A percentile compares a stretch with the other conserved stretches of the same genome.
Evolutionary conservation across 1,140 invertebrate species (phyloP).

Genomic region (Coenobita brevimanus): DNA sequence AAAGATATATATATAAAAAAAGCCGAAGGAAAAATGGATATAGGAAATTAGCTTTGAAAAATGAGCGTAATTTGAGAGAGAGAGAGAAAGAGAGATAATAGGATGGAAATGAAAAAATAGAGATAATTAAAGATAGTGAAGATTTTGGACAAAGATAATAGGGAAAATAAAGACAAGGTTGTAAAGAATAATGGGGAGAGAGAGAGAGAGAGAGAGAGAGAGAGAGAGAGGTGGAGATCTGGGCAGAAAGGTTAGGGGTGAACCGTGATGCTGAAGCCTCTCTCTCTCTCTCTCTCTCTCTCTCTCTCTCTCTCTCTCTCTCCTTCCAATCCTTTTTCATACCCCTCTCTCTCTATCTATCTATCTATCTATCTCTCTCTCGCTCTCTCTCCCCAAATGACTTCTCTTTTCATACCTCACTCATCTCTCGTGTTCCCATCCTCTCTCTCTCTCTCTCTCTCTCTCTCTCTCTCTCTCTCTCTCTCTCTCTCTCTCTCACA

Average conservation of each 20-base stretch:
- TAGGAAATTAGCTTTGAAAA: background rate
- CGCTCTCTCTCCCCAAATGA: background rate
- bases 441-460: slow-evolving; percentile 14
- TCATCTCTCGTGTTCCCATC: background rate
- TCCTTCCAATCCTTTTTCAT: background rate
- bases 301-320: slow-evolving; percentile 14
- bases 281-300: slow-evolving; percentile 13
- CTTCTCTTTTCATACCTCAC: no score
- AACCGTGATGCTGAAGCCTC: background rate
- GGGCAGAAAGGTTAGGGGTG: background rate
- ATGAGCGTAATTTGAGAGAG: background rate
- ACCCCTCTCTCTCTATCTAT: background rate
- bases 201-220: slow-evolving; percentile 22
- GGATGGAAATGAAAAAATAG: no score
- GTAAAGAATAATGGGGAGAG: background rate
- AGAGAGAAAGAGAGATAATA: no score
- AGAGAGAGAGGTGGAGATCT: slow-evolving; percentile 6
- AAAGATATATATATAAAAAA: background rate
- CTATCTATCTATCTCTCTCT: background rate
- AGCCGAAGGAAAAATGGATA: background rate
- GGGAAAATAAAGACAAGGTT: background rate
- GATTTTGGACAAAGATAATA: no score
- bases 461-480: slow-evolving; percentile 20
- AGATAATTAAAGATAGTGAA: no score
- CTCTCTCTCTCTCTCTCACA: slow-evolving; percentile 11